Conservation (phyloP, 1,140 invertebrate genomes). For the Hyles vespertilio region DNA sequence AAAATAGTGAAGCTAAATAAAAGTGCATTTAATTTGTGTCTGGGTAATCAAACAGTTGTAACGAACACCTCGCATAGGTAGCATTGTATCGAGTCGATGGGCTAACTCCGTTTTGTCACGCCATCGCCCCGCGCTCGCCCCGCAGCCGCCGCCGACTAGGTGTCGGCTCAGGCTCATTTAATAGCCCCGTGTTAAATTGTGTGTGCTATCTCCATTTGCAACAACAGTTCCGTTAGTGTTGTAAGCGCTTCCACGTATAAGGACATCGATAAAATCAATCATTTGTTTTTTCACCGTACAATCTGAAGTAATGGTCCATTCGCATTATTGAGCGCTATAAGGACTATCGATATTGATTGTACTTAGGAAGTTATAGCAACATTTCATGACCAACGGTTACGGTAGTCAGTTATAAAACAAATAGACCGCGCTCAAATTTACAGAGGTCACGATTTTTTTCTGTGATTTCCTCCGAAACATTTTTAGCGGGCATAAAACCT, state of each 20-base stretch:
- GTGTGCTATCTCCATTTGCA: slow-evolving; percentile 56
- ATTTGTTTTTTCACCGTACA: too few relatives aligned
- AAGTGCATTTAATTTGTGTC: slow-evolving; percentile 5
- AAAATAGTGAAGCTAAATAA: slow-evolving; percentile 6
- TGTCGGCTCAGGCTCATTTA: slow-evolving; percentile 32
- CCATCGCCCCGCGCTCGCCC: slow-evolving; percentile 21
- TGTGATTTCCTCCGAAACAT: slow-evolving; percentile 60
- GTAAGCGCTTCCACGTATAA: not conserved
- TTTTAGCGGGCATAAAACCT: slow-evolving; percentile 72
- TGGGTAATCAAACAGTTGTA: slow-evolving; percentile 47
- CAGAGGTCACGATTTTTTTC: slow-evolving; percentile 48
- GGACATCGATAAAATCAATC: not conserved
- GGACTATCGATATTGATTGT: too few relatives aligned
- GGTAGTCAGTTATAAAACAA: slow-evolving; percentile 35
- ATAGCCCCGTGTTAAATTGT: slow-evolving; percentile 60
- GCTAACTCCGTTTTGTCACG: slow-evolving; percentile 56
- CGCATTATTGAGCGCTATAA: too few relatives aligned
- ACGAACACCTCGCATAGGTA: slow-evolving; percentile 40
- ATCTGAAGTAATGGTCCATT: too few relatives aligned
- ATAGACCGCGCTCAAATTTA: slow-evolving; percentile 37
- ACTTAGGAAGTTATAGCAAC: not conserved
- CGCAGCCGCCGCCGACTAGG: slow-evolving; percentile 1
- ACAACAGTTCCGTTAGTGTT: slow-evolving; percentile 21
- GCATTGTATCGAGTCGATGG: slow-evolving; percentile 7
- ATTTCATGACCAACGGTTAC: slow-evolving; percentile 23